Evolutionary conservation across 2,888 invertebrate genomes (phyloP).

Genomic region (Drosophila tripunctata): DNA sequence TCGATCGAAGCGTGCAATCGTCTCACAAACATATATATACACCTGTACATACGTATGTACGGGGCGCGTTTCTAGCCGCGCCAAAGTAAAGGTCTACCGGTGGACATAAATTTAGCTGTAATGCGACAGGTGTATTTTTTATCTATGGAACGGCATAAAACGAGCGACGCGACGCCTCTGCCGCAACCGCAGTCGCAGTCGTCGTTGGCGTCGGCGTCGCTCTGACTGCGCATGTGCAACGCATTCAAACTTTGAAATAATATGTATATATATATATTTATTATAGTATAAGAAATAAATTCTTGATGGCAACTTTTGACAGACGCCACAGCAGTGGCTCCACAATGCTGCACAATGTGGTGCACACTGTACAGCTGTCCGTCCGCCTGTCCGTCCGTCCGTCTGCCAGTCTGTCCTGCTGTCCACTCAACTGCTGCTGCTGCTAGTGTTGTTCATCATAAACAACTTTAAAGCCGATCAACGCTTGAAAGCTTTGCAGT

Average conservation of each 20-base stretch:
- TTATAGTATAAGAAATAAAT: slow-evolving; percentile 13
- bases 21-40: slow-evolving; percentile 37
- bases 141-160: slow-evolving; percentile 78
- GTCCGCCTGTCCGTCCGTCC: not conserved
- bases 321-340: slow-evolving; percentile 56
- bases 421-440: slow-evolving; percentile 5
- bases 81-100: slow-evolving; percentile 83
- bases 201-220: slow-evolving; percentile 15
- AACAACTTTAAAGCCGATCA: slow-evolving; percentile 38
- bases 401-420: not conserved
- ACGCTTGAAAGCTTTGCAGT: slow-evolving; percentile 53
- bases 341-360: slow-evolving; percentile 9
- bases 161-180: slow-evolving; percentile 49
- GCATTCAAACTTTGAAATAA: slow-evolving; percentile 69
- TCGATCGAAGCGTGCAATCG: slow-evolving; percentile 79
- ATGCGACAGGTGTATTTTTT: slow-evolving; percentile 84
- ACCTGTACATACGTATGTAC: slow-evolving; percentile 31
- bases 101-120: slow-evolving; percentile 83
- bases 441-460: slow-evolving; percentile 49
- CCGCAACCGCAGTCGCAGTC: slow-evolving; percentile 17
- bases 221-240: slow-evolving; percentile 72
- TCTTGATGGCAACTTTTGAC: slow-evolving; percentile 59
- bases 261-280: slow-evolving; percentile 63
- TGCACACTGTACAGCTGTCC: not conserved
- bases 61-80: slow-evolving; percentile 76